phyloP scores from a whole-genome alignment of 2,888 invertebrate species.

The Nephrotoma appendiculata region DNA sequence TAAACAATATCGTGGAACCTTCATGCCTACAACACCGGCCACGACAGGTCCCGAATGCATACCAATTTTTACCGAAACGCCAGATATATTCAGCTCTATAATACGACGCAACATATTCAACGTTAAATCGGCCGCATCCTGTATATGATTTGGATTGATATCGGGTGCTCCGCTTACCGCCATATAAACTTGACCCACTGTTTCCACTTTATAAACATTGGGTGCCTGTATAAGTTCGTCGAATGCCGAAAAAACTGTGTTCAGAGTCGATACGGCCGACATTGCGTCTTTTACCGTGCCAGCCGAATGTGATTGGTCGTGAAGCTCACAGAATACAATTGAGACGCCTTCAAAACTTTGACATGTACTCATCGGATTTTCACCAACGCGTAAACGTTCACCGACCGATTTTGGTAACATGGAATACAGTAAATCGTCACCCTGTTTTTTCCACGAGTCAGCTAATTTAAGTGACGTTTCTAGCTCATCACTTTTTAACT shows the following conservation, averaged over 20 bases:
- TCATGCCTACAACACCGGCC: conserved; percentile 73
- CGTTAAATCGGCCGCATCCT: conserved; percentile 62
- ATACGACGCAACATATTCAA: conserved; percentile 57
- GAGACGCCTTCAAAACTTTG: conserved; percentile 43
- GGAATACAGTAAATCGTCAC: conserved; percentile 75
- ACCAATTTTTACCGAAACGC: conserved; percentile 52
- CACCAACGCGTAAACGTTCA: conserved; percentile 60
- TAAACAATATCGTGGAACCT: conserved; percentile 74
- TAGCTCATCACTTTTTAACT: conserved; percentile 60
- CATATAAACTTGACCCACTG: conserved; percentile 85
- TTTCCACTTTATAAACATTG: conserved; percentile 86
- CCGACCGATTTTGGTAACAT: conserved; percentile 85
- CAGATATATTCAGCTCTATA: conserved; percentile 45
- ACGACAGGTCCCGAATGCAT: conserved; percentile 78
- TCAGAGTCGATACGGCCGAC: conserved; percentile 74
- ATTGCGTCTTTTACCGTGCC: conserved; percentile 40
- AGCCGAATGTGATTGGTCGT: conserved; percentile 10
- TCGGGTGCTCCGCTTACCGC: conserved; percentile 82
- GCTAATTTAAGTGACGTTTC: conserved; percentile 61
- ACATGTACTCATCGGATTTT: conserved; percentile 63
- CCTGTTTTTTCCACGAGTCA: conserved; percentile 73
- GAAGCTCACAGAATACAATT: conserved; percentile 27
- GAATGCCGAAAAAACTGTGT: conserved; percentile 71
- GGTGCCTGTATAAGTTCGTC: conserved; percentile 72
- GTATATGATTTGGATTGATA: conserved; percentile 54